Evolutionary conservation across 2,113 vertebrate species (phyloP), one percentile per base, ranked within the genome.

Genomic region (Tachysurus fulvidraco): DNA sequence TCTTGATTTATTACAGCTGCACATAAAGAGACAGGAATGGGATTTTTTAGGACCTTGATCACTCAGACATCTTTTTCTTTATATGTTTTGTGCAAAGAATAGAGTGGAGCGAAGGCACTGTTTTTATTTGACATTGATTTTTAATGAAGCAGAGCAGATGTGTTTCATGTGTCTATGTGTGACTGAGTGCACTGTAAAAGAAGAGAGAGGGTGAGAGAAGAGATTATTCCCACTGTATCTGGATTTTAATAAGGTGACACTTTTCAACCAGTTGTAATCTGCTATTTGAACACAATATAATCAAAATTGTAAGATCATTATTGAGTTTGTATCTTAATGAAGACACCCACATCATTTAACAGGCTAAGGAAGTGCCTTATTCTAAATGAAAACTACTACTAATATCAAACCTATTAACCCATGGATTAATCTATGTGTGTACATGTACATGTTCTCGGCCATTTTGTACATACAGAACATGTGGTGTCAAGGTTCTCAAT

Each of bases 111-210:
- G 87, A 89, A 88, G 88, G 88, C 85, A 89, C 91, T 93, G 88
- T 92, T 93, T 93, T 91, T 88, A 89, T 86, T 91, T 88, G 76
- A 83, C 88, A 89, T 90, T 91, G 91, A 86, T 87, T 67, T 94
- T 90, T 94, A 92, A 92, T 90, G 90, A 92, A 90, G 89, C 81
- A 88, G 89, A 93, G 91, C 93, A 94, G 91, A 95, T 94, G 93
- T 93, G 55, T 74, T 82, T 89, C 30, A 83, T 90, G 76, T 84
- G 78, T 83, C 41, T 86, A n/a, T n/a, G 77, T 88, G 82, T 85
- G 23, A 89, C 88, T 30, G 50, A 28, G 10, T 80, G 28, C 36
- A 59, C 11, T 59, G 54, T 36, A 78, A 23, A 88, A 89, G 81
- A 83, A 76, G 13, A 81, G 5, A 54, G 71, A 74, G 81, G 84